Evolutionary conservation across 2,113 vertebrate species (phyloP).

Genomic region (Cynoglossus semilaevis): DNA sequence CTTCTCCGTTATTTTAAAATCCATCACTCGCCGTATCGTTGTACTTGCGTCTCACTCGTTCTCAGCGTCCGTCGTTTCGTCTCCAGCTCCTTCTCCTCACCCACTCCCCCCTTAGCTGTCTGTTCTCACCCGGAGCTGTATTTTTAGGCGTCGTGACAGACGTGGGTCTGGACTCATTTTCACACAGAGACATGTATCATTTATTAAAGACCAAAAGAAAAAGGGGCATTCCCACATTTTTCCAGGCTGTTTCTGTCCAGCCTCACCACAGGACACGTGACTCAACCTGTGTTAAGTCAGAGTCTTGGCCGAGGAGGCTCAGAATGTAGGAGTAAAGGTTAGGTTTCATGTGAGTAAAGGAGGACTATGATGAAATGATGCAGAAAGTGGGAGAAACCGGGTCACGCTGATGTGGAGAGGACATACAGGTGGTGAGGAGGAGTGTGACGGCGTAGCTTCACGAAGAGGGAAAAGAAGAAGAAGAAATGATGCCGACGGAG

Average conservation of each 20-base stretch:
- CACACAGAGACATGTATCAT: constrained; percentile 17
- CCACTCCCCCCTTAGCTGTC: background rate
- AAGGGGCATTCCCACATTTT: background rate
- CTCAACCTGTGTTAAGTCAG: too few relatives aligned
- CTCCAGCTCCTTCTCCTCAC: background rate
- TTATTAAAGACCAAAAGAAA: constrained; percentile 9
- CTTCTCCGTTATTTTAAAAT: too few relatives aligned
- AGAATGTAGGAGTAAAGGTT: constrained; percentile 1
- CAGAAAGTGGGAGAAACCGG: constrained; percentile 1
- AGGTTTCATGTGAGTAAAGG: background rate
- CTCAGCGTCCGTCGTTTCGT: background rate
- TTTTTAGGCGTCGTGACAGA: constrained; percentile 27
- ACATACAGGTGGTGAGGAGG: background rate
- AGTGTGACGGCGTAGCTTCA: constrained; percentile 3
- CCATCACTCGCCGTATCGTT: too few relatives aligned
- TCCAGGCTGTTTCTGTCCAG: constrained; percentile 4
- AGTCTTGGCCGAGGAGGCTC: constrained; percentile 1
- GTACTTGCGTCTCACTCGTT: background rate
- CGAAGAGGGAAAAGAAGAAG: constrained; percentile 1
- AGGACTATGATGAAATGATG: constrained; percentile 35
- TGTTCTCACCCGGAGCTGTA: too few relatives aligned
- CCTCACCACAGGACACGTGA: too few relatives aligned
- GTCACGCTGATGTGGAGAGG: background rate
- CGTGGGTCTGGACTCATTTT: constrained; percentile 27
- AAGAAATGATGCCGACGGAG: background rate